Percentiles rank a stretch among this genome's conserved stretches.
Conservation (phyloP, 92 coral and sea anemone species). For the Heteractis magnifica region DNA sequence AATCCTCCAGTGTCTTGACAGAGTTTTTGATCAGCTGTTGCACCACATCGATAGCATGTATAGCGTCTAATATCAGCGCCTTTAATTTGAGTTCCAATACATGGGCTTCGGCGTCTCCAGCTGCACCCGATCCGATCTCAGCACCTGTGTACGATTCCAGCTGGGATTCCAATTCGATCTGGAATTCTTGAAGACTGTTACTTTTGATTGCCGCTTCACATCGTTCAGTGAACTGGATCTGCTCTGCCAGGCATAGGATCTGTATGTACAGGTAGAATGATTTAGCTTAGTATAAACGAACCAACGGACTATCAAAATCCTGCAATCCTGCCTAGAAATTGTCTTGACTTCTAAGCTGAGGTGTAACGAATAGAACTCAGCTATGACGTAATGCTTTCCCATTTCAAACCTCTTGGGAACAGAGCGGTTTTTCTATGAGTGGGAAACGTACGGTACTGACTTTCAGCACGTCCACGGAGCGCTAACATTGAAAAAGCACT, state of each 20-base stretch:
- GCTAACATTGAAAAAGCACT: too few species aligned
- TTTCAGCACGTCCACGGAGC: too few species aligned
- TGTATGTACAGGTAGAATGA: slow-evolving; percentile 6
- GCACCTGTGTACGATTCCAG: slow-evolving; percentile 94
- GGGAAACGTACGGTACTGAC: too few species aligned
- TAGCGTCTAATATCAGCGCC: slow-evolving; percentile 92
- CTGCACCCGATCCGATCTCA: slow-evolving; percentile 68
- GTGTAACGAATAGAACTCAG: too few species aligned
- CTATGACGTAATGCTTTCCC: too few species aligned
- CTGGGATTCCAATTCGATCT: slow-evolving; percentile 98
- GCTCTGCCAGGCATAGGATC: slow-evolving; percentile 98
- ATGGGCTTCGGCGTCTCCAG: slow-evolving; percentile 71
- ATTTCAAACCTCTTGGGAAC: too few species aligned
- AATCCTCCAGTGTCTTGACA: slow-evolving; percentile 79
- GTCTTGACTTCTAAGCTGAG: too few species aligned
- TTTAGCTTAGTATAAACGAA: background rate
- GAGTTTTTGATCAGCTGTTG: slow-evolving; percentile 75
- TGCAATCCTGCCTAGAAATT: too few species aligned
- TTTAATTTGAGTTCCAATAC: slow-evolving; percentile 91
- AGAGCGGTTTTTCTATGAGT: too few species aligned
- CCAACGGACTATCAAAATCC: too few species aligned
- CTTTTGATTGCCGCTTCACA: slow-evolving; percentile 94
- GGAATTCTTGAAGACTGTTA: slow-evolving; percentile 87
- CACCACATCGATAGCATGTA: slow-evolving; percentile 95
- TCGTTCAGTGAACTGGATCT: slow-evolving; percentile 94